These are phyloP conservation scores for Coranthus polyacanthus DNA, from an alignment of 2,797 vertebrate species.

Conservation along the genomic window DNA sequence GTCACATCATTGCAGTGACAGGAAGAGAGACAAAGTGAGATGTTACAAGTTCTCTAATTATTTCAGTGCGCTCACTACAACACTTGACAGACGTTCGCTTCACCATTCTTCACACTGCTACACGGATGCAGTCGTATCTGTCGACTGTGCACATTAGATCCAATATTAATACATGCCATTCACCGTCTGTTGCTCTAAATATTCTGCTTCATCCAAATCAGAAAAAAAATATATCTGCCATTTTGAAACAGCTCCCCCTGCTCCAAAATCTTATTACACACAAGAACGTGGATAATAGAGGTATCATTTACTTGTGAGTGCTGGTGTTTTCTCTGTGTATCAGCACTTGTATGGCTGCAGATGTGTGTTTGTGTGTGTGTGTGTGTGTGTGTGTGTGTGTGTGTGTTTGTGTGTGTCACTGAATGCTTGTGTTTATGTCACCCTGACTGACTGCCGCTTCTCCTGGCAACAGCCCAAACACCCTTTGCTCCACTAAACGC, in stretches of 20 bases:
- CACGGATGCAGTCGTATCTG: slow-evolving; percentile 14
- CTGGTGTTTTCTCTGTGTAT: slow-evolving; percentile 11
- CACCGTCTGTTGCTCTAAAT: slow-evolving; percentile 42
- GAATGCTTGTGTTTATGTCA: slow-evolving; percentile 53
- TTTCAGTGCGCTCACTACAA: slow-evolving; percentile 1
- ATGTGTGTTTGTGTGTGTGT: too few relatives aligned
- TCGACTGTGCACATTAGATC: slow-evolving; percentile 42
- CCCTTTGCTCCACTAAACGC: slow-evolving; percentile 34
- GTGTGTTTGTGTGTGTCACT: slow-evolving; percentile 21
- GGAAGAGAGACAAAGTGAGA: slow-evolving; percentile 2
- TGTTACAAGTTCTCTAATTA: slow-evolving; percentile 38
- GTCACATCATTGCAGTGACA: background rate
- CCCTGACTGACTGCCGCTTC: slow-evolving; percentile 32
- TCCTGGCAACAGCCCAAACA: slow-evolving; percentile 37
- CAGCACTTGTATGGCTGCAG: background rate
- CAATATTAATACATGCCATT: slow-evolving; percentile 39
- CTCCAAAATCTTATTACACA: slow-evolving; percentile 9
- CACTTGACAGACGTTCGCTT: slow-evolving; percentile 40
- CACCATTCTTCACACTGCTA: background rate
- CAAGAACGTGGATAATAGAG: slow-evolving; percentile 31
- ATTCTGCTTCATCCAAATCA: slow-evolving; percentile 30
- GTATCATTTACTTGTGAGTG: slow-evolving; percentile 24
- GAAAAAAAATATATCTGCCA: slow-evolving; percentile 6
- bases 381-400: slow-evolving; percentile 21
- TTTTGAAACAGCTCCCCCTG: slow-evolving; percentile 7